phyloP scores from a whole-genome alignment of 1,140 invertebrate species.

The Himalopsyche phryganea region DNA sequence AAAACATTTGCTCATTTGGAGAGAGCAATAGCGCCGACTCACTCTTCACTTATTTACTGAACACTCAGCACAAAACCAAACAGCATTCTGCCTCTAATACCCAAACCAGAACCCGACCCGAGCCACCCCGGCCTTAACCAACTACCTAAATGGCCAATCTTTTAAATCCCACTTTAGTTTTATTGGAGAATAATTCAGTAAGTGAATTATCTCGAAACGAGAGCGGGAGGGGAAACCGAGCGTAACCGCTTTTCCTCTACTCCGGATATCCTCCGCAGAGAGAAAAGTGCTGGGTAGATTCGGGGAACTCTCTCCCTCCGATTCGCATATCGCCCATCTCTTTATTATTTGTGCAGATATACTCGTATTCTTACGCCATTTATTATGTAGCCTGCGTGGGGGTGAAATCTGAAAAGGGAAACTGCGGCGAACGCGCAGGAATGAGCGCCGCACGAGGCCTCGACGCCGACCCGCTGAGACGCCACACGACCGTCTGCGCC shows the following conservation, averaged over 20 bases:
- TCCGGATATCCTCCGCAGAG: constrained; percentile 53
- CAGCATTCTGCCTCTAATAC: not conserved
- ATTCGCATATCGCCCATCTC: constrained; percentile 21
- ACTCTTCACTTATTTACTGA: constrained; percentile 12
- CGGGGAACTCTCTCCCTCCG: constrained; percentile 16
- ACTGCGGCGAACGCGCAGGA: constrained; percentile 29
- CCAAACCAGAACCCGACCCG: not conserved
- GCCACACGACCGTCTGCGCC: not conserved
- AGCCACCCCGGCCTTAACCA: constrained; percentile 24
- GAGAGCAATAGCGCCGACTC: no score
- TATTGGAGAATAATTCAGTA: constrained; percentile 52
- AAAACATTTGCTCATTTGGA: not conserved
- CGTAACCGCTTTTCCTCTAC: constrained; percentile 52
- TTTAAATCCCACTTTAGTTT: constrained; percentile 47
- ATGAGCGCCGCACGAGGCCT: constrained; percentile 18
- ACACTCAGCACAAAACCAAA: constrained; percentile 18
- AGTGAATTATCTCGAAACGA: constrained; percentile 44
- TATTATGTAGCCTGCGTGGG: constrained; percentile 32
- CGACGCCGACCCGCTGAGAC: not conserved
- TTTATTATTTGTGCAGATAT: constrained; percentile 32
- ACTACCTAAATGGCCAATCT: constrained; percentile 33
- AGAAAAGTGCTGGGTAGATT: constrained; percentile 32
- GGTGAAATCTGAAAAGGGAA: constrained; percentile 32
- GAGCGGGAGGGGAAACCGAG: constrained; percentile 45
- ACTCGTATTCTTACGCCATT: constrained; percentile 33